These are phyloP conservation scores for Carlito syrichta DNA, from an alignment of 2,113 vertebrate species.

Conservation along the genomic window DNA sequence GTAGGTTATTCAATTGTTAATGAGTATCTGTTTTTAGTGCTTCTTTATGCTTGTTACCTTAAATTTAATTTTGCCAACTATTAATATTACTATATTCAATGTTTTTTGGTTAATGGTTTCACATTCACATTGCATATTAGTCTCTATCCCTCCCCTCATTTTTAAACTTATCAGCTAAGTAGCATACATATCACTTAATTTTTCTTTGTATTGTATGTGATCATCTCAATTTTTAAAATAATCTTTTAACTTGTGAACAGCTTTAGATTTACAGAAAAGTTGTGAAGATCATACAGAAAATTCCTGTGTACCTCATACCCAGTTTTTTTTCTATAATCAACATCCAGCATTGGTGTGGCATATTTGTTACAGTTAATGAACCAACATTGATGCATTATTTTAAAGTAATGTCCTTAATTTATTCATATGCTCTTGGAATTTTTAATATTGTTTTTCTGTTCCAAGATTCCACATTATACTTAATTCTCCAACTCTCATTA, in stretches of 20 bases:
- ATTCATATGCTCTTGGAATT: not conserved
- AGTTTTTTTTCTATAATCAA: not conserved
- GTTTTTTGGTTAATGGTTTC: not conserved
- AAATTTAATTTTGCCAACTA: not conserved
- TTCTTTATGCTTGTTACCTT: not conserved
- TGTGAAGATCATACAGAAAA: too few species aligned
- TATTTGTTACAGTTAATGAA: not conserved
- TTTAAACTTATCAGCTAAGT: not conserved
- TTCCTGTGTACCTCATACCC: not conserved
- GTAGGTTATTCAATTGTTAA: not conserved
- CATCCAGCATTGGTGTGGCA: not conserved
- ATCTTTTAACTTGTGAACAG: not conserved
- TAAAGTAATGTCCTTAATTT: not conserved
- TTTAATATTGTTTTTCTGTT: not conserved
- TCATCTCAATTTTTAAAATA: not conserved
- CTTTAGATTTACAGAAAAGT: not conserved
- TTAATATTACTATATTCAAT: not conserved
- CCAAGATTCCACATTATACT: not conserved
- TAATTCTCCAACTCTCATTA: not conserved
- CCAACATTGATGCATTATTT: not conserved
- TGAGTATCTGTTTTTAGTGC: not conserved
- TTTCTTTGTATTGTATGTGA: not conserved
- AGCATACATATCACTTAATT: not conserved
- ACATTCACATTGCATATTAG: not conserved
- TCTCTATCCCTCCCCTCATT: not conserved